A percentile compares a stretch with the other conserved stretches of the same genome.
phyloP scores from a whole-genome alignment of 1,140 invertebrate species.

The Argopecten irradians region DNA sequence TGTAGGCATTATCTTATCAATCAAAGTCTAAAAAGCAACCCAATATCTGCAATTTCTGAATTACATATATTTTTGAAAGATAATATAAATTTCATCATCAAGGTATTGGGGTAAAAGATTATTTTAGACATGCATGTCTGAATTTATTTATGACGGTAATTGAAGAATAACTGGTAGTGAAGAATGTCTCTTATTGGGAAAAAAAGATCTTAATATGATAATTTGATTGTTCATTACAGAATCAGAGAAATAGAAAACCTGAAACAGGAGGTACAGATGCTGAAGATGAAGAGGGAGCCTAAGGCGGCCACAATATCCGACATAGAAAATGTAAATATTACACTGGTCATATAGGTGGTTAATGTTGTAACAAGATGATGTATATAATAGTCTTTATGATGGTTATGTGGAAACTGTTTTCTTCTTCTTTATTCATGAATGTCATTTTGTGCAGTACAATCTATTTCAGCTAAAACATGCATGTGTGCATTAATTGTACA shows the following conservation, averaged over 20 bases:
- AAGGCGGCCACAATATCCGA: slow-evolving; percentile 58
- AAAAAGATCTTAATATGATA: too few relatives aligned
- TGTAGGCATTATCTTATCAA: neutral
- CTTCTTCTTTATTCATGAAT: neutral
- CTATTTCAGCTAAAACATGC: too few relatives aligned
- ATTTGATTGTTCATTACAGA: slow-evolving; percentile 52
- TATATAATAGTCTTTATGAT: neutral
- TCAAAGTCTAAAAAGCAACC: neutral
- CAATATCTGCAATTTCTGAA: neutral
- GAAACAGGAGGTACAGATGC: slow-evolving; percentile 62
- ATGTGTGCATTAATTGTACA: too few relatives aligned
- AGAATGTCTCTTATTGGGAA: too few relatives aligned
- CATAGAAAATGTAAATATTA: slow-evolving; percentile 60
- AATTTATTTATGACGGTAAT: too few relatives aligned
- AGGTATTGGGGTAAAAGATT: too few relatives aligned
- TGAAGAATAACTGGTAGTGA: too few relatives aligned
- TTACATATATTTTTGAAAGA: too few relatives aligned
- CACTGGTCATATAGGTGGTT: neutral
- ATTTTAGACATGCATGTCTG: too few relatives aligned
- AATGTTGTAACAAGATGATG: neutral
- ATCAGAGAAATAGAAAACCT: slow-evolving; percentile 64
- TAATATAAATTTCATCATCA: too few relatives aligned
- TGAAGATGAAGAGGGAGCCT: slow-evolving; percentile 56
- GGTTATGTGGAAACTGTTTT: neutral
- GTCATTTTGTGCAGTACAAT: too few relatives aligned